Conservation (phyloP, 2,797 vertebrate species). For the Propithecus perrieri region DNA sequence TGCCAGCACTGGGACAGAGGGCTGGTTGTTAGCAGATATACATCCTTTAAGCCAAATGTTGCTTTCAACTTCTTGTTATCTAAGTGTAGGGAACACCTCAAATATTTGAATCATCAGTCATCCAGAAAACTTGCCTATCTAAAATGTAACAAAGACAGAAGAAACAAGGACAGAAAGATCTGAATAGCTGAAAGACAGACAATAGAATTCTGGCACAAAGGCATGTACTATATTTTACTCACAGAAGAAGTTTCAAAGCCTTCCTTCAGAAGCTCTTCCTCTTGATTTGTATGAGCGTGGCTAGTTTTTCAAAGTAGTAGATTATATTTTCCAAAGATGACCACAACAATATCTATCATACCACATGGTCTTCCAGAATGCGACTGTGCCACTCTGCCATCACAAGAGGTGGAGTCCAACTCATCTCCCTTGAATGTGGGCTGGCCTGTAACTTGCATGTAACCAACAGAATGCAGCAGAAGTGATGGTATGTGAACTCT, state of each 20-base stretch:
- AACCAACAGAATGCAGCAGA: background rate
- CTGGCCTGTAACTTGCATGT: background rate
- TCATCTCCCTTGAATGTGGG: constrained; percentile 7
- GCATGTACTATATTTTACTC: background rate
- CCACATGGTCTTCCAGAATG: background rate
- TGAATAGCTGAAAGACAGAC: background rate
- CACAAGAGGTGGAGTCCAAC: background rate
- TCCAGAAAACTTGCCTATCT: background rate
- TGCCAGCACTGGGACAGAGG: background rate
- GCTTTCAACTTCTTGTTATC: background rate
- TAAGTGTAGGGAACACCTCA: background rate
- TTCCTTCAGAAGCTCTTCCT: background rate
- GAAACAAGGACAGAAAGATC: background rate
- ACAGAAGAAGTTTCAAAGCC: background rate
- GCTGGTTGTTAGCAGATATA: background rate
- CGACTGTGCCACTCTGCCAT: too few species aligned
- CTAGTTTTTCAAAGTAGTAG: background rate
- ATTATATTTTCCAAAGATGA: background rate
- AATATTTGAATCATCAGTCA: background rate
- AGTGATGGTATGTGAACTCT: background rate
- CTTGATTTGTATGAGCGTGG: accelerated
- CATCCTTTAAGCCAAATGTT: background rate
- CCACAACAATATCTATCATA: background rate
- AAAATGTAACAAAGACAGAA: background rate
- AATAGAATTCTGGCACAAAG: too few species aligned